Conservation (phyloP, 1,140 invertebrate species). For the Leptinotarsa undecemlineata region DNA sequence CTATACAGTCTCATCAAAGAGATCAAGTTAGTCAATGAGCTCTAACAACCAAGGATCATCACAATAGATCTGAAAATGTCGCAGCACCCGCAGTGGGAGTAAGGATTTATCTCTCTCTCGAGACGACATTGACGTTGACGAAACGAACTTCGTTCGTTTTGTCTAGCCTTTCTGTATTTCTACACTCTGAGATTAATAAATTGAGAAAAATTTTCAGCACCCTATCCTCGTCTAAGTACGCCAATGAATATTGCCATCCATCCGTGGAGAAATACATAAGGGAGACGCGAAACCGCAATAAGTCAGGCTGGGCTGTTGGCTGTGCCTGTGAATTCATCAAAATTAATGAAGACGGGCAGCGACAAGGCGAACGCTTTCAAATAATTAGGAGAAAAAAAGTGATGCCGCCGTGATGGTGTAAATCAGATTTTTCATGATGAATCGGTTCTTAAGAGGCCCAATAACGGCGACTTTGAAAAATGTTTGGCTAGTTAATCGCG, state of each 20-base stretch:
- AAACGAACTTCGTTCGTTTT: too few relatives aligned
- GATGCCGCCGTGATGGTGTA: neutral
- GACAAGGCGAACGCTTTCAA: conserved; percentile 22
- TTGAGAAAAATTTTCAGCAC: too few relatives aligned
- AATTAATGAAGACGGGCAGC: conserved; percentile 21
- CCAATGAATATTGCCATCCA: neutral
- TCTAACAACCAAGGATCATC: too few relatives aligned
- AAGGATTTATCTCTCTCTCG: too few relatives aligned
- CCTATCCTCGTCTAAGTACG: neutral
- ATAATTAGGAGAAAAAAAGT: conserved; percentile 20
- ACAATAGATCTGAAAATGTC: too few relatives aligned
- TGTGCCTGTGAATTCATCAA: conserved; percentile 19
- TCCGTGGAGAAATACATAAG: neutral
- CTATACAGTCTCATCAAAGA: too few relatives aligned
- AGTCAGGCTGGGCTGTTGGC: neutral
- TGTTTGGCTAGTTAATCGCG: neutral
- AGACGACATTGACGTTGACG: too few relatives aligned
- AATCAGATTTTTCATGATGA: conserved; percentile 13
- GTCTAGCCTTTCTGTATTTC: too few relatives aligned
- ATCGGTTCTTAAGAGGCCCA: conserved; percentile 1
- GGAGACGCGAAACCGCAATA: neutral
- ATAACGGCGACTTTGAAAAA: conserved; percentile 5
- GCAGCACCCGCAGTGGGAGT: too few relatives aligned
- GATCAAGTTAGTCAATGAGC: too few relatives aligned
- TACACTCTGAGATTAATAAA: too few relatives aligned